Percentiles rank a stretch among this genome's conserved stretches.
Conservation (phyloP, 2,888 invertebrate genomes). For the Stegophylla sp. region DNA sequence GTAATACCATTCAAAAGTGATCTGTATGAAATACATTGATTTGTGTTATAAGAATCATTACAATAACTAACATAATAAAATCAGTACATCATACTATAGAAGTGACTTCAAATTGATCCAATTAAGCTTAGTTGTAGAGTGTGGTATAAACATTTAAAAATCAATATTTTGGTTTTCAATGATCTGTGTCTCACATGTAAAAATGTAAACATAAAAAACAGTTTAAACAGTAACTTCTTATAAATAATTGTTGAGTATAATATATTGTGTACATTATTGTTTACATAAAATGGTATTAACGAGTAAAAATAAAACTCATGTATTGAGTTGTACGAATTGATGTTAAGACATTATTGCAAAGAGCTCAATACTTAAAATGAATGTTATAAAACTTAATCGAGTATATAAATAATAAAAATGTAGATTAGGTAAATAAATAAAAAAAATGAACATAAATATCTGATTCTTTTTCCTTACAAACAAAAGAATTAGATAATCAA, state of each 20-base stretch:
- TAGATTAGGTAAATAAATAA: slow-evolving; percentile 42
- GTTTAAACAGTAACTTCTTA: slow-evolving; percentile 26
- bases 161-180: neutral
- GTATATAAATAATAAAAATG: slow-evolving; percentile 48
- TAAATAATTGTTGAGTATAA: slow-evolving; percentile 40
- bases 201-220: slow-evolving; percentile 26
- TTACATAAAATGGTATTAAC: slow-evolving; percentile 52
- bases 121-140: neutral
- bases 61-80: neutral
- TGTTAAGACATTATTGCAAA: slow-evolving; percentile 37
- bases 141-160: slow-evolving; percentile 1
- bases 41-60: neutral
- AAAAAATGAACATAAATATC: slow-evolving; percentile 21
- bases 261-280: slow-evolving; percentile 46
- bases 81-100: neutral
- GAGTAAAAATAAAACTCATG: slow-evolving; percentile 47
- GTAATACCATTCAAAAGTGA: neutral
- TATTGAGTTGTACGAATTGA: slow-evolving; percentile 27
- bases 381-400: slow-evolving; percentile 50
- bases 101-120: neutral
- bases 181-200: neutral
- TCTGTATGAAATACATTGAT: neutral
- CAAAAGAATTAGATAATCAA: slow-evolving; percentile 20
- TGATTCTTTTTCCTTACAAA: slow-evolving; percentile 17
- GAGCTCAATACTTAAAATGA: slow-evolving; percentile 45